phyloP scores from a whole-genome alignment of 2,113 vertebrate species.

The Phylloscopus whistleri region DNA sequence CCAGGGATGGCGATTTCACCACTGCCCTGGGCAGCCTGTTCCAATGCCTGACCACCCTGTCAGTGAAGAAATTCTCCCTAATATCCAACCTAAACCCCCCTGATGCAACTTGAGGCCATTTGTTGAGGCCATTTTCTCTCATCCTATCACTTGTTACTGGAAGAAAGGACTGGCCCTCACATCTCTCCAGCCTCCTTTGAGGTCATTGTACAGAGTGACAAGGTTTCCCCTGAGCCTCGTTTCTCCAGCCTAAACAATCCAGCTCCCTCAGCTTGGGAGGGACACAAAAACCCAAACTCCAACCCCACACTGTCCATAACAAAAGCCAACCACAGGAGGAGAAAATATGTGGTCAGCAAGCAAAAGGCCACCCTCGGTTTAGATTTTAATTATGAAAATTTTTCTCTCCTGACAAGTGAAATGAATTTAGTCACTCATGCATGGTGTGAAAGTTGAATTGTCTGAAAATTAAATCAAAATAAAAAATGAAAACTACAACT shows the following conservation, averaged over 20 bases:
- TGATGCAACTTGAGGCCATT: not conserved
- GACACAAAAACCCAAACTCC: not conserved
- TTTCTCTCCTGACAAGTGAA: conserved; percentile 77
- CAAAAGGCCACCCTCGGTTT: conserved; percentile 68
- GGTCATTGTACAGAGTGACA: not conserved
- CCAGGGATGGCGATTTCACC: accelerated
- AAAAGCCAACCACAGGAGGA: not conserved
- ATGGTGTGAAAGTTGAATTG: conserved; percentile 76
- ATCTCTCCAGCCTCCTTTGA: not conserved
- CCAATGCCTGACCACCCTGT: not conserved
- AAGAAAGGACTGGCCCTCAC: accelerated
- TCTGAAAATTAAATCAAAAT: conserved; percentile 83
- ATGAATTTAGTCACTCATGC: conserved; percentile 79
- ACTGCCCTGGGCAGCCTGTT: not conserved
- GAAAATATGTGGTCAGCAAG: conserved; percentile 35
- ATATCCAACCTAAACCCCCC: not conserved
- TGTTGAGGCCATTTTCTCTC: no score
- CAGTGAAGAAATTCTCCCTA: not conserved
- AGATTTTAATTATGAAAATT: conserved; percentile 80
- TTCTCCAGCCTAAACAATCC: not conserved
- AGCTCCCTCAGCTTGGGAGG: not conserved
- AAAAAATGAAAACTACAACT: conserved; percentile 75
- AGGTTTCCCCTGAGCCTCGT: not conserved
- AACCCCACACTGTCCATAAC: not conserved
- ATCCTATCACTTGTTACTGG: not conserved